Conservation (phyloP, 2,113 vertebrate species). For the Synchiropus splendidus region DNA sequence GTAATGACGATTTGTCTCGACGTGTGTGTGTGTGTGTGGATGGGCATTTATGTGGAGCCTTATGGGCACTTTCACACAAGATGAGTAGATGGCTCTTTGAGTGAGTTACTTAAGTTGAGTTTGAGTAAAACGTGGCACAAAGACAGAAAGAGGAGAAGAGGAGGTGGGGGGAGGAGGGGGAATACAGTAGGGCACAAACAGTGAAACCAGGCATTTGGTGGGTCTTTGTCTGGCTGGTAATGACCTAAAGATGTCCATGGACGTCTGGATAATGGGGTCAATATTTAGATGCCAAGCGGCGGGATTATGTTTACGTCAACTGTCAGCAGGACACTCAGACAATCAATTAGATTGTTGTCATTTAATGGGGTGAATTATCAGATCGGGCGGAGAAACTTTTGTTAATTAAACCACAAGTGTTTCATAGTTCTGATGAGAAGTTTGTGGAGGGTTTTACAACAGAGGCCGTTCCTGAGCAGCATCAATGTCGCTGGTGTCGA, state of each 20-base stretch:
- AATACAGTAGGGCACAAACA: slow-evolving; percentile 1
- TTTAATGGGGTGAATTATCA: not conserved
- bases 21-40: not conserved
- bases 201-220: slow-evolving; percentile 9
- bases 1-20: not conserved
- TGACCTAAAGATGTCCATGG: slow-evolving; percentile 36
- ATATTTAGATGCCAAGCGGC: slow-evolving; percentile 14
- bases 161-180: slow-evolving; percentile 1
- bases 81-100: slow-evolving; percentile 19
- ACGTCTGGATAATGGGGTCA: slow-evolving; percentile 44
- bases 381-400: not conserved
- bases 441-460: too few relatives aligned
- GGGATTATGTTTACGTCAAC: slow-evolving; percentile 38
- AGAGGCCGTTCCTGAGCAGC: too few relatives aligned
- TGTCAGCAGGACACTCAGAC: slow-evolving; percentile 19
- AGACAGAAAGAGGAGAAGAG: slow-evolving; percentile 9
- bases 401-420: too few relatives aligned
- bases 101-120: too few relatives aligned
- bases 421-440: not conserved
- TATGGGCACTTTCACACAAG: not conserved
- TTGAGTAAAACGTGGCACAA: too few relatives aligned
- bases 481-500: too few relatives aligned
- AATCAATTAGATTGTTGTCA: not conserved
- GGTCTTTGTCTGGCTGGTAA: slow-evolving; percentile 30
- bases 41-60: not conserved